phyloP scores from a whole-genome alignment of 2,113 vertebrate species.

The Corydoras sp. region DNA sequence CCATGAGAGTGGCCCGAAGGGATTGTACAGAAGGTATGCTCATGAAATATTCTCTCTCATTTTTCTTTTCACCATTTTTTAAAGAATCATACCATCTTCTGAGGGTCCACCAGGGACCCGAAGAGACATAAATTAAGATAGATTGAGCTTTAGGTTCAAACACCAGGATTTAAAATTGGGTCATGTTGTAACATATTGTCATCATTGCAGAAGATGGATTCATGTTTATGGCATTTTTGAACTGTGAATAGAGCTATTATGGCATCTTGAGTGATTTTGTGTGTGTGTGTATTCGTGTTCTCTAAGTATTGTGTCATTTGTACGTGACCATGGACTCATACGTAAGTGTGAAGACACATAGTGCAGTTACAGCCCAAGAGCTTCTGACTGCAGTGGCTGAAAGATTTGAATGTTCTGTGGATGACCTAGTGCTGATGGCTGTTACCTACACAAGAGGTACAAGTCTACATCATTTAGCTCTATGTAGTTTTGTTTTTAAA shows the following conservation, averaged over 20 bases:
- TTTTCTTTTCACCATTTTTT: constrained; percentile 38
- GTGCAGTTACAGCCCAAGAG: constrained; percentile 73
- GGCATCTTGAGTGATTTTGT: not conserved
- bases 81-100: constrained; percentile 7
- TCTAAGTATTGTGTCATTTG: constrained; percentile 85
- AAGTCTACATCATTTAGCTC: not conserved
- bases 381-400: constrained; percentile 82
- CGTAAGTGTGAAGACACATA: constrained; percentile 79
- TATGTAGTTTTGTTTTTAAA: not conserved
- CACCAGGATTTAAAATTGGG: not conserved
- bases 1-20: constrained; percentile 71
- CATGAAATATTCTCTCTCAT: constrained; percentile 31
- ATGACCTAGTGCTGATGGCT: constrained; percentile 78
- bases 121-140: too few species aligned
- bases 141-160: not conserved
- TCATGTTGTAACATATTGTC: not conserved
- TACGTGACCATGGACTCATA: constrained; percentile 88
- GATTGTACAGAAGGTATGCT: constrained; percentile 85
- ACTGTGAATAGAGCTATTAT: not conserved
- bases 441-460: constrained; percentile 83
- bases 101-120: not conserved
- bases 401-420: constrained; percentile 76
- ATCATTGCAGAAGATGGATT: too few species aligned
- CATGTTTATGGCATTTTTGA: too few species aligned
- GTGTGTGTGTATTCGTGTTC: constrained; percentile 21